Conservation (phyloP, 2,888 invertebrate species). For the Aporophyla nigra region DNA sequence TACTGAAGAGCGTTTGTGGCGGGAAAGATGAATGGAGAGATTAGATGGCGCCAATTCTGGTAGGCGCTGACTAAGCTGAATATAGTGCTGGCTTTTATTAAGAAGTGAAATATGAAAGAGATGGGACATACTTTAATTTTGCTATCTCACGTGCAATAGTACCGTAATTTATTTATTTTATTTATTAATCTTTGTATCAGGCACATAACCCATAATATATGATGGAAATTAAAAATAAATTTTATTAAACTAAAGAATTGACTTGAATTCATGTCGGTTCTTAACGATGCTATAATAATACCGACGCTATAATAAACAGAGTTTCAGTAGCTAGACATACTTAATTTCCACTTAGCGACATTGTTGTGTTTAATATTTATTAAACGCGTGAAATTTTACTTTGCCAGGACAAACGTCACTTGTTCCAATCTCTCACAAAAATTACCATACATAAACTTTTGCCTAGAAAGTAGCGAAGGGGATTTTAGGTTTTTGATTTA, state of each 20-base stretch:
- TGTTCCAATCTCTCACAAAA: neutral
- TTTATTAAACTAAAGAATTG: neutral
- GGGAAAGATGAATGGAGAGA: conserved; percentile 45
- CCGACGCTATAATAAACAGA: conserved; percentile 11
- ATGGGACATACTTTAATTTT: neutral
- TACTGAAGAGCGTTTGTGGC: conserved; percentile 41
- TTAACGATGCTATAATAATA: too few species aligned
- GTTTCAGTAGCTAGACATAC: conserved; percentile 16
- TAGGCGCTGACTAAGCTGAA: conserved; percentile 34
- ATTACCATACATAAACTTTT: neutral
- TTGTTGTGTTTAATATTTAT: conserved; percentile 22
- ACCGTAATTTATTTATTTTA: too few species aligned
- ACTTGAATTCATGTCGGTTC: neutral
- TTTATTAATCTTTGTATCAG: too few species aligned
- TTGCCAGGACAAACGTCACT: neutral
- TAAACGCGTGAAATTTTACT: neutral
- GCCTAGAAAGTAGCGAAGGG: too few species aligned
- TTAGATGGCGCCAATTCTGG: conserved; percentile 38
- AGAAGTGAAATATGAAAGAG: neutral
- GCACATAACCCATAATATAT: too few species aligned
- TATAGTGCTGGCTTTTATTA: conserved; percentile 18
- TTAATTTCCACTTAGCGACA: conserved; percentile 34
- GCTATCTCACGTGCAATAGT: too few species aligned
- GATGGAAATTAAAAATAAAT: neutral
- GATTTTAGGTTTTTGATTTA: neutral